Conservation (phyloP, 2,888 invertebrate genomes). For the Melangyna quadrimaculata region DNA sequence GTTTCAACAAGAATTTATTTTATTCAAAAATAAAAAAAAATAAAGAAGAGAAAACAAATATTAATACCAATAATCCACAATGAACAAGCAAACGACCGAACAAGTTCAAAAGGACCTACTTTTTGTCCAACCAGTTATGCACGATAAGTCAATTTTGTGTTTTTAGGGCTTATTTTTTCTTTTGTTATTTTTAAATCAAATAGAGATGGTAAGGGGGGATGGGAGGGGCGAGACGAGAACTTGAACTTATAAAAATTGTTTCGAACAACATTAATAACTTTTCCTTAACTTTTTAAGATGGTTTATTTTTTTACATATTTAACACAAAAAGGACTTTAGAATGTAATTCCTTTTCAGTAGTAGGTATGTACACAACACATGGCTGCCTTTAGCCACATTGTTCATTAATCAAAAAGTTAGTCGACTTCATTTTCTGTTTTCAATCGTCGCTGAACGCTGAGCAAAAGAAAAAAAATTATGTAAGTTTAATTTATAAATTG, state of each 20-base stretch:
- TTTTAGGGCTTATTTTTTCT: background rate
- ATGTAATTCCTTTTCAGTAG: conserved; percentile 16
- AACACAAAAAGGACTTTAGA: conserved; percentile 2
- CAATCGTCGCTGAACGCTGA: background rate
- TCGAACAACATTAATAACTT: conserved; percentile 17
- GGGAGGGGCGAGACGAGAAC: background rate
- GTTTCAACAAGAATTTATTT: background rate
- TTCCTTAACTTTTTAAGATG: background rate
- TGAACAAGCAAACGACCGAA: background rate
- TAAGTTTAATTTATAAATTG: conserved; percentile 42
- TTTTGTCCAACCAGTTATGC: conserved; percentile 5
- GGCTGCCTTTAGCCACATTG: conserved; percentile 18
- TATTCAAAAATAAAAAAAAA: background rate
- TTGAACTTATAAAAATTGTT: background rate
- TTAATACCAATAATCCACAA: background rate
- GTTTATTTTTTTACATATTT: background rate
- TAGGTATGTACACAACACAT: too few relatives aligned
- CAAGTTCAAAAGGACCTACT: conserved; percentile 4
- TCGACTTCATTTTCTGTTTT: background rate
- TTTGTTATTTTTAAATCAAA: background rate
- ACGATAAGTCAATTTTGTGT: conserved; percentile 22
- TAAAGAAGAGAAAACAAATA: background rate
- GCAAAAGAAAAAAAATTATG: background rate
- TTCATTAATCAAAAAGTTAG: conserved; percentile 58
- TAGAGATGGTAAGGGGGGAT: background rate